phyloP scores from a whole-genome alignment of 92 coral and sea anemone species.

The Micromussa lordhowensis region DNA sequence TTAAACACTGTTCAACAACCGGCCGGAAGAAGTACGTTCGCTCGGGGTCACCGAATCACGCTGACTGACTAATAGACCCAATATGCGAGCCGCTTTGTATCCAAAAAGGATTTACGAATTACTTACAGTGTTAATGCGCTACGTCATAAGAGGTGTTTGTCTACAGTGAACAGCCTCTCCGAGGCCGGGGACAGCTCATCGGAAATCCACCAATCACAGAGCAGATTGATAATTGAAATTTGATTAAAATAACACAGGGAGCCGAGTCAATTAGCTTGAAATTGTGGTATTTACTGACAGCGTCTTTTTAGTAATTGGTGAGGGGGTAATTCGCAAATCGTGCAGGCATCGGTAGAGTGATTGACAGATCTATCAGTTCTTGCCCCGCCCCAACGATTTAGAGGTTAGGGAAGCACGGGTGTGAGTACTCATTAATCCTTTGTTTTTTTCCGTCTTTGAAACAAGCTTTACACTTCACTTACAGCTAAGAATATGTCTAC shows the following conservation, averaged over 20 bases:
- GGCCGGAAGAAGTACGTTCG: constrained; percentile 35
- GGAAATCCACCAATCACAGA: constrained; percentile 69
- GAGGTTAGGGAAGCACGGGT: constrained; percentile 77
- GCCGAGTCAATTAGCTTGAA: constrained; percentile 77
- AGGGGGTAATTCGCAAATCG: constrained; percentile 58
- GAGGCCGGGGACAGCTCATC: constrained; percentile 79
- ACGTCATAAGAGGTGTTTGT: constrained; percentile 91
- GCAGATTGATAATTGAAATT: constrained; percentile 74
- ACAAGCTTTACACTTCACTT: constrained; percentile 20
- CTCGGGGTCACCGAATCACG: constrained; percentile 66
- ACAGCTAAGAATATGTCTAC: not conserved
- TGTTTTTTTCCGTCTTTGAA: constrained; percentile 63
- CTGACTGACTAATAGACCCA: constrained; percentile 84
- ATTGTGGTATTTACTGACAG: constrained; percentile 75
- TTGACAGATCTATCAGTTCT: constrained; percentile 66
- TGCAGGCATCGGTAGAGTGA: constrained; percentile 74
- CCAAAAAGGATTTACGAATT: constrained; percentile 99
- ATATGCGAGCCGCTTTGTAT: constrained; percentile 91
- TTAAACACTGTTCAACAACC: constrained; percentile 20
- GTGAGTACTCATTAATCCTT: constrained; percentile 71
- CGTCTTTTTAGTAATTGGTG: constrained; percentile 74
- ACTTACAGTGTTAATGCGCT: constrained; percentile 97
- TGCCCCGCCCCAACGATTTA: constrained; percentile 92
- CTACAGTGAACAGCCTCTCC: constrained; percentile 73
- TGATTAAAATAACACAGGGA: constrained; percentile 89